Base-by-base conservation (phyloP, 1,140 invertebrate species). In the Drosophila orena region DNA sequence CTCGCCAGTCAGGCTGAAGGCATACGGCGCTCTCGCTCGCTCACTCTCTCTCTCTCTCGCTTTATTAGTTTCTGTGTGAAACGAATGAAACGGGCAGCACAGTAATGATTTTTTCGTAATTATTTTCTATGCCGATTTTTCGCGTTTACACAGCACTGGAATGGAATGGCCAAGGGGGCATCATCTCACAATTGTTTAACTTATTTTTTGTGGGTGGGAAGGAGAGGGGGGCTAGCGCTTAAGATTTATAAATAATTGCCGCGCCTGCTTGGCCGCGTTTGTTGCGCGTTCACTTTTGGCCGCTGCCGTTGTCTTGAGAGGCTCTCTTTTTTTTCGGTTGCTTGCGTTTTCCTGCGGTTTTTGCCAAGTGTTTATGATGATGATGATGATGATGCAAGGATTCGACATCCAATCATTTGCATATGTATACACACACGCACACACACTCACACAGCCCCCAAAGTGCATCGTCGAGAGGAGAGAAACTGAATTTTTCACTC, bases 361-460 rank as follows among this genome's bases (percentile, higher is more conserved):
- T 85, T 61, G 76, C 75, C 55, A 73, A 56, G 42, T 44, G 40
- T 49, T 35, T 40, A 49, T 64, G 35, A 27, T 52, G 40, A 49
- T 69, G 35, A 27, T 59, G 46, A 53, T 79, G 80, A 81, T 88
- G 83, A 88, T 88, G 83, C 83, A 88, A 88, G 83, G 84, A 88
- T 89, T 61, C 49, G 52, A 59, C 50, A 53, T 68, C 77, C 70
- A 55, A 70, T 78, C 73, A 83, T 76, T 88, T 88, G 64, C 73
- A 79, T 88, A 86, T 81, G 74, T 47, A 84, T 62, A 65, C 59
- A 74, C 43, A 55, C 55, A 43, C 42, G 44, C 64, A 53, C 34
- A 65, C 62, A 46, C 71, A 49, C 50, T 38, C 24, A 65, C 70
- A 81, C 70, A 81, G 77, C 66, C 74, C 60, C 35, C 61, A 73